These are phyloP conservation scores for Pseudochirops corinnae DNA, from an alignment of 2,797 vertebrate species.

Conservation along the genomic window DNA sequence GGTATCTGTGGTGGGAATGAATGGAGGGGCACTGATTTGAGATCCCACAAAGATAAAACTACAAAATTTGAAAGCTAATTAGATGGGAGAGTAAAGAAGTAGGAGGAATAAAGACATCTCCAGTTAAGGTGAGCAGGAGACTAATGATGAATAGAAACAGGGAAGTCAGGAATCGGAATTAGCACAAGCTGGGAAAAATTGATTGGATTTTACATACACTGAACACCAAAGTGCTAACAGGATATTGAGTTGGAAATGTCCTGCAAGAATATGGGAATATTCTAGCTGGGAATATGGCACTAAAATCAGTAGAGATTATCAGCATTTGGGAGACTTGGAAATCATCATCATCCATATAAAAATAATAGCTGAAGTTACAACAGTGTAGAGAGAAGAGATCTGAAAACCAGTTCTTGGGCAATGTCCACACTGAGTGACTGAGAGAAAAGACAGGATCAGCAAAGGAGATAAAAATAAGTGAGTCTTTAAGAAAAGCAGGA, in stretches of 20 bases:
- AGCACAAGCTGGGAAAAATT: background rate
- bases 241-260: background rate
- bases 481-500: slow-evolving; percentile 17
- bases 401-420: background rate
- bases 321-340: background rate
- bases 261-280: background rate
- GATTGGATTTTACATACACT: background rate
- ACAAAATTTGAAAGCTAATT: background rate
- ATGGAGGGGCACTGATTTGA: background rate
- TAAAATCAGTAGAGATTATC: background rate
- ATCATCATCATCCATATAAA: background rate
- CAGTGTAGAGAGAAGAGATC: background rate
- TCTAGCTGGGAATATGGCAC: background rate
- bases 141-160: too few species aligned
- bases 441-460: slow-evolving; percentile 19
- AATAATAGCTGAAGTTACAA: background rate
- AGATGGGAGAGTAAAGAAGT: background rate
- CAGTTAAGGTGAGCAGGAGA: background rate
- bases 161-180: background rate
- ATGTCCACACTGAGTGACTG: slow-evolving; percentile 4
- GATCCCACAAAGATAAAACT: background rate
- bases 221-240: background rate
- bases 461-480: slow-evolving; percentile 33
- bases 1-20: too few species aligned
- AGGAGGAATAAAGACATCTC: background rate